phyloP scores from a whole-genome alignment of 2,797 vertebrate species.

The Poliocrania exsul region DNA sequence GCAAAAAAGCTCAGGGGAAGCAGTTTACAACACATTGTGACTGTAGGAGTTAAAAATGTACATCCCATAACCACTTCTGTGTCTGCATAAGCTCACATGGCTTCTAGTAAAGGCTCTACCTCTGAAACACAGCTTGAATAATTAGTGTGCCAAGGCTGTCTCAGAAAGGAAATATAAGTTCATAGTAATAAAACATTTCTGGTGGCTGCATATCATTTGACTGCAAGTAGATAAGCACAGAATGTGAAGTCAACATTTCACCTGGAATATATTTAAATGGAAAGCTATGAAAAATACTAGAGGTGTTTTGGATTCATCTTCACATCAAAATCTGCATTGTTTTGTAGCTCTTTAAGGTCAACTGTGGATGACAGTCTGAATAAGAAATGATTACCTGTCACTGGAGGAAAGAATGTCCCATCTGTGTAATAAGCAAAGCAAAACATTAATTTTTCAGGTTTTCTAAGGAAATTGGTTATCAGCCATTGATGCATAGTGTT shows the following conservation, averaged over 20 bases:
- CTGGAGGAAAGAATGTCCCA: background rate
- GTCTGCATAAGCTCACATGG: background rate
- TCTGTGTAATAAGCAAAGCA: background rate
- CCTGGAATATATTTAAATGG: background rate
- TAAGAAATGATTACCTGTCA: background rate
- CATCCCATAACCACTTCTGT: background rate
- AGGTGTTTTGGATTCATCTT: background rate
- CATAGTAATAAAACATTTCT: background rate
- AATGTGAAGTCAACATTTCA: background rate
- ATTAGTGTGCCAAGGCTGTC: constrained; percentile 73
- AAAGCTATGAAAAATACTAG: background rate
- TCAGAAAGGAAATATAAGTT: constrained; percentile 63
- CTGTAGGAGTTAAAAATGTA: background rate
- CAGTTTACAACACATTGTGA: background rate
- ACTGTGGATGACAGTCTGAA: background rate
- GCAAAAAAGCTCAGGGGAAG: background rate
- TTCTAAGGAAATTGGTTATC: background rate
- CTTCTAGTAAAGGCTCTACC: background rate
- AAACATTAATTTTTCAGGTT: background rate
- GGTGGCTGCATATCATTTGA: constrained; percentile 56
- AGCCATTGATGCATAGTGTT: background rate
- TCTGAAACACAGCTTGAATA: constrained; percentile 72
- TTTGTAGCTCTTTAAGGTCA: background rate
- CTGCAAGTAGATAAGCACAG: background rate
- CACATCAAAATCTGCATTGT: background rate